phyloP scores from a whole-genome alignment of 2,888 invertebrate genomes.

The Cantharis flavilabris region DNA sequence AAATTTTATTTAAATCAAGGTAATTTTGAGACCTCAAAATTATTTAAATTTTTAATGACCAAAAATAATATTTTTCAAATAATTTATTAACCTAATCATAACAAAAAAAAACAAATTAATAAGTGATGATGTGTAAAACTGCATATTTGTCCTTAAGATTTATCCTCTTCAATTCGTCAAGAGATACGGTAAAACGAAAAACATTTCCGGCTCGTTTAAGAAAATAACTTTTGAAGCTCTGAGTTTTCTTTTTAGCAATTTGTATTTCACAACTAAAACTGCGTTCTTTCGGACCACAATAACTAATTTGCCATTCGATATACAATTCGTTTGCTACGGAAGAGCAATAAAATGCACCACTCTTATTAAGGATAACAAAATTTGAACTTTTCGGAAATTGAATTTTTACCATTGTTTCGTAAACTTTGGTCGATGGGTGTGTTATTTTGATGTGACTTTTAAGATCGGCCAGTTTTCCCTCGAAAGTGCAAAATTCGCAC shows the following conservation, averaged over 20 bases:
- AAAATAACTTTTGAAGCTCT: constrained; percentile 15
- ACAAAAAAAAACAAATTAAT: neutral
- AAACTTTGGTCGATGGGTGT: constrained; percentile 24
- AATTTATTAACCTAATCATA: neutral
- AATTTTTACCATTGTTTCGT: constrained; percentile 14
- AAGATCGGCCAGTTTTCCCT: constrained; percentile 21
- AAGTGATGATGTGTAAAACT: constrained; percentile 5
- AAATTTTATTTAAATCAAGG: too few species aligned
- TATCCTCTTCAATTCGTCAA: constrained; percentile 13
- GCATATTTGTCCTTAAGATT: constrained; percentile 25
- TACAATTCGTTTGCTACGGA: constrained; percentile 11
- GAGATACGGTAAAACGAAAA: constrained; percentile 9
- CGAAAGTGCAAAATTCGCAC: constrained; percentile 16
- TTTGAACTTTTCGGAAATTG: constrained; percentile 22
- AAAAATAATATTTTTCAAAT: neutral
- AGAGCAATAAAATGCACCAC: constrained; percentile 24
- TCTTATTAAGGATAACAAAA: constrained; percentile 20
- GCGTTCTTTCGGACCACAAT: constrained; percentile 24
- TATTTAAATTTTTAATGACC: neutral
- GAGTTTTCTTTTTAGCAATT: constrained; percentile 19
- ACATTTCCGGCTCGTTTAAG: constrained; percentile 18
- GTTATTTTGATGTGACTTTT: constrained; percentile 21
- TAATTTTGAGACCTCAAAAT: too few species aligned
- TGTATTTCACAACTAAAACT: constrained; percentile 23
- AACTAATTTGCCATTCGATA: constrained; percentile 25